These are phyloP conservation scores for Teleogryllus occipitalis DNA, from an alignment of 1,140 invertebrate genomes.

Conservation along the genomic window DNA sequence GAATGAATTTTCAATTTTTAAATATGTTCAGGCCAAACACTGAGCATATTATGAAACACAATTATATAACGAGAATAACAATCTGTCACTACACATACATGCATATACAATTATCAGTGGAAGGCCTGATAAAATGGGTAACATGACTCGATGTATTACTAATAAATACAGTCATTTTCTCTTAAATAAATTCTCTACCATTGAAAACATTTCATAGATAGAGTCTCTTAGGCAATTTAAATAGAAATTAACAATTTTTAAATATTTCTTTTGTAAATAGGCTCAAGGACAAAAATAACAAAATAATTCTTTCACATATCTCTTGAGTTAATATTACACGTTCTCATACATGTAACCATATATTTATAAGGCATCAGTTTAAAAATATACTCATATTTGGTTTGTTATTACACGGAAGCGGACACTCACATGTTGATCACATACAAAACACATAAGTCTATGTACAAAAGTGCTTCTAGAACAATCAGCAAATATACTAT, in stretches of 20 bases:
- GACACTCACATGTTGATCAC: not conserved
- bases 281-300: not conserved
- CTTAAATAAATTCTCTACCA: not conserved
- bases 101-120: not conserved
- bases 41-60: not conserved
- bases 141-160: not conserved
- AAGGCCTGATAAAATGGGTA: conserved; percentile 4
- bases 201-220: not conserved
- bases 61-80: not conserved
- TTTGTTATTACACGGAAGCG: conserved; percentile 1
- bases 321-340: not conserved
- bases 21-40: not conserved
- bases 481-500: not conserved
- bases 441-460: conserved; percentile 1
- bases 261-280: not conserved
- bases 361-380: not conserved
- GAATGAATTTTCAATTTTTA: not conserved
- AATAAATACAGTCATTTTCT: conserved; percentile 1
- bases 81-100: not conserved
- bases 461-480: not conserved
- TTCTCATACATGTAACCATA: not conserved
- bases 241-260: conserved; percentile 1
- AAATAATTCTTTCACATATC: not conserved
- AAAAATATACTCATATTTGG: not conserved
- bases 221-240: not conserved